Evolutionary conservation across 2,113 vertebrate species (phyloP).

Genomic region (Myrmecophaga tridactyla): DNA sequence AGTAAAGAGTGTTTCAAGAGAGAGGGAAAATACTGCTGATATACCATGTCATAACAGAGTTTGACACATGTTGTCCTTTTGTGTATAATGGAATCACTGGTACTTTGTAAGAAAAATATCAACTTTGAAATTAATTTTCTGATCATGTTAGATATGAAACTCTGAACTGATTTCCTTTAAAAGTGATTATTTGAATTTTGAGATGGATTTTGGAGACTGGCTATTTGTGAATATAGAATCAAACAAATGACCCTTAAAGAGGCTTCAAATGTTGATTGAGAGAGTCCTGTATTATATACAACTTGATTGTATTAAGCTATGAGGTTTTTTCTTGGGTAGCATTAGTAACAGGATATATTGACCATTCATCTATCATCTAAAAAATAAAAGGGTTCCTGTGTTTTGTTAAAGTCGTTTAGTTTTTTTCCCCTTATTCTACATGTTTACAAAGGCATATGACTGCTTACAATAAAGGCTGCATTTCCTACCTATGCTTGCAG

Average conservation of each 20-base stretch:
- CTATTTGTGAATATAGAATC: background rate
- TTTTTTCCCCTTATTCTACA: background rate
- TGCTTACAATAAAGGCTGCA: background rate
- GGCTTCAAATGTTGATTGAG: background rate
- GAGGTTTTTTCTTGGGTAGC: background rate
- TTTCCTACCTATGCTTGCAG: background rate
- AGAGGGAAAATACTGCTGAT: background rate
- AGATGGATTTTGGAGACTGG: background rate
- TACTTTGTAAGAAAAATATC: conserved; percentile 18
- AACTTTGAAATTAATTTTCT: conserved; percentile 36
- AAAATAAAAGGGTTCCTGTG: background rate
- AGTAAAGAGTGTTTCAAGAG: background rate
- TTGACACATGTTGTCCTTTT: background rate
- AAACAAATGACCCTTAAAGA: too few species aligned
- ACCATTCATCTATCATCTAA: background rate
- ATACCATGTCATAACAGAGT: background rate
- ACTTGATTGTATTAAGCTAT: background rate
- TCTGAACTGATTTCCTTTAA: conserved; percentile 17
- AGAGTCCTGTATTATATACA: background rate
- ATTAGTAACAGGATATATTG: background rate
- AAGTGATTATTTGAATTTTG: background rate
- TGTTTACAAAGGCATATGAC: background rate
- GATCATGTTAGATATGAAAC: conserved; percentile 47
- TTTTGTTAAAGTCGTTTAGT: background rate
- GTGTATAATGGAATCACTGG: background rate